Percentiles rank a stretch among this genome's conserved stretches.
phyloP scores from a whole-genome alignment of 2,113 vertebrate genomes.

The Pipa parva region DNA sequence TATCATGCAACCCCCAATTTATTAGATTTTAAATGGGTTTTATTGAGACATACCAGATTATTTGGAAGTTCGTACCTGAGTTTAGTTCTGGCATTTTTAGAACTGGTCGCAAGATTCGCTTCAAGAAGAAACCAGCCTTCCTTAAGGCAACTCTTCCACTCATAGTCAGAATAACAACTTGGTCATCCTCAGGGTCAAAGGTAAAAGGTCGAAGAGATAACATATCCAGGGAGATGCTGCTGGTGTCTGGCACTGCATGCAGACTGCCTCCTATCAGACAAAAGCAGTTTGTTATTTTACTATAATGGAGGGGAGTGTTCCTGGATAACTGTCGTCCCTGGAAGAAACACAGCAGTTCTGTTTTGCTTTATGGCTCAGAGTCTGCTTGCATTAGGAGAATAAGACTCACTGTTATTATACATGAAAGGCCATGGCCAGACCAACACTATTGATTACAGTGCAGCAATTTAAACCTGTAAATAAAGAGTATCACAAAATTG shows the following conservation, averaged over 20 bases:
- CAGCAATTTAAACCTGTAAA: too few relatives aligned
- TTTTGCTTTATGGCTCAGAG: too few relatives aligned
- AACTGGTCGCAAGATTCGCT: conserved; percentile 46
- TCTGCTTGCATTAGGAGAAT: too few relatives aligned
- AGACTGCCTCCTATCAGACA: conserved; percentile 52
- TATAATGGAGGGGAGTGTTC: too few relatives aligned
- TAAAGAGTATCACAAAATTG: too few relatives aligned
- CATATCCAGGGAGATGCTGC: conserved; percentile 46
- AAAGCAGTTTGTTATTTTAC: background rate
- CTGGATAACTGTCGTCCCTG: too few relatives aligned
- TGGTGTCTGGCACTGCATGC: conserved; percentile 53
- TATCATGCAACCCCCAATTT: too few relatives aligned
- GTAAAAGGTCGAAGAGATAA: conserved; percentile 44
- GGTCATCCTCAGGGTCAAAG: conserved; percentile 54
- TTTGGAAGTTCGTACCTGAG: conserved; percentile 44
- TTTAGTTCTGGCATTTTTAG: rapidly evolving
- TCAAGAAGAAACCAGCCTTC: conserved; percentile 52
- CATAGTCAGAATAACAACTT: conserved; percentile 59
- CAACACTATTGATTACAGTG: too few relatives aligned
- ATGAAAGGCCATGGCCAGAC: too few relatives aligned
- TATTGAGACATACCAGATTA: background rate
- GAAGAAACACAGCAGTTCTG: too few relatives aligned
- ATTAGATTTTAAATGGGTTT: too few relatives aligned
- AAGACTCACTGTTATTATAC: too few relatives aligned
- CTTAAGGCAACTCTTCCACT: conserved; percentile 50